A percentile compares a stretch with the other conserved stretches of the same genome.
These are phyloP conservation scores for Caenorhabditis sp. DNA, from an alignment of 2,888 invertebrate species.

Conservation along the genomic window DNA sequence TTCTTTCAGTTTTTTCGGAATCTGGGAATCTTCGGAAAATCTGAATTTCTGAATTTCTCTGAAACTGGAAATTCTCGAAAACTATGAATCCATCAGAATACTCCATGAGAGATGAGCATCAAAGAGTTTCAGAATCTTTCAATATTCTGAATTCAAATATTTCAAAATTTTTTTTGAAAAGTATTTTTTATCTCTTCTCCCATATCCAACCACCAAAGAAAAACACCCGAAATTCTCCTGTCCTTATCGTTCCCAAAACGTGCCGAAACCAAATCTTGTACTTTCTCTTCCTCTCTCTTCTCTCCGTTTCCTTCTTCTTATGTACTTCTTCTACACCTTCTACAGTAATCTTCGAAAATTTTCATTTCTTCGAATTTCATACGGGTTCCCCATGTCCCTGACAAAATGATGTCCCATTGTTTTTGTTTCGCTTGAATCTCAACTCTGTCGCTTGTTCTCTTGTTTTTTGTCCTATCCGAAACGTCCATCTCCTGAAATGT, in stretches of 20 bases:
- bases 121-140: no score
- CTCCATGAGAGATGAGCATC: no score
- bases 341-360: neutral
- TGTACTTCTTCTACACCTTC: slow-evolving; percentile 44
- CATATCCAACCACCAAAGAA: neutral
- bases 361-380: slow-evolving; percentile 12
- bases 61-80: neutral
- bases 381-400: neutral
- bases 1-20: neutral
- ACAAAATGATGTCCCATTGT: neutral
- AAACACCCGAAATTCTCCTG: no score
- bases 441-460: slow-evolving; percentile 45
- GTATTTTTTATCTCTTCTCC: neutral
- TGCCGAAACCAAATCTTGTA: slow-evolving; percentile 47
- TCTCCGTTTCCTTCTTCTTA: slow-evolving; percentile 41
- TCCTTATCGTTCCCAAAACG: slow-evolving; percentile 42
- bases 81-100: no score
- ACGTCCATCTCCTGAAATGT: slow-evolving; percentile 32
- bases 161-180: neutral
- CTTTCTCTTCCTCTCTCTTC: neutral
- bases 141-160: neutral
- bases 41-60: neutral
- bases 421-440: neutral
- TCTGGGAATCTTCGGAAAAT: neutral
- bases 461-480: neutral